Percentiles rank a stretch among this genome's conserved stretches.
Evolutionary conservation across 2,888 invertebrate species (phyloP).

Genomic region (Agonopterix alstromeriana): DNA sequence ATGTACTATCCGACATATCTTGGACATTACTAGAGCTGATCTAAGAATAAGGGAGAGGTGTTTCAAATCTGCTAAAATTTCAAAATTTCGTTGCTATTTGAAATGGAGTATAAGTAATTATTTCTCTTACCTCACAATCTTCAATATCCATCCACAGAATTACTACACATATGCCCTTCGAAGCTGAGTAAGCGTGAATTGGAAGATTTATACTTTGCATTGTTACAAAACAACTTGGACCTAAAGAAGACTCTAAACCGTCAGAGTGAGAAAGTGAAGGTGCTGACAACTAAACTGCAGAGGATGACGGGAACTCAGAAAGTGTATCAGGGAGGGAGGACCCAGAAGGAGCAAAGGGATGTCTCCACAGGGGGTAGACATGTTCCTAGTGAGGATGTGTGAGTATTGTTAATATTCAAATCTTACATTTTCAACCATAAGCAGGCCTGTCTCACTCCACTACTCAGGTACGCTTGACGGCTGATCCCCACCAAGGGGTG

Average conservation of each 20-base stretch:
- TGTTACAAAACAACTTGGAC: conserved; percentile 77
- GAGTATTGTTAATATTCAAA: conserved; percentile 10
- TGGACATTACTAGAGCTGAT: too few species aligned
- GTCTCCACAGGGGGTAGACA: conserved; percentile 36
- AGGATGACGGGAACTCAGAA: conserved; percentile 36
- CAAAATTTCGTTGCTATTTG: too few species aligned
- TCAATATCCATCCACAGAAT: background rate
- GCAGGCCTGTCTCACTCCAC: too few species aligned
- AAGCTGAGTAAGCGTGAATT: conserved; percentile 79
- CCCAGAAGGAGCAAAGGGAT: conserved; percentile 31
- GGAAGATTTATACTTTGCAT: conserved; percentile 79
- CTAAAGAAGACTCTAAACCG: conserved; percentile 78
- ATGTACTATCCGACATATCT: too few species aligned
- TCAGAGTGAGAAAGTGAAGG: conserved; percentile 72
- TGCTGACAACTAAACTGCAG: conserved; percentile 44
- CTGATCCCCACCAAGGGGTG: too few species aligned
- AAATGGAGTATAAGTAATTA: too few species aligned
- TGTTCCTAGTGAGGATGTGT: conserved; percentile 43
- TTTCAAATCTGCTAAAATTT: too few species aligned
- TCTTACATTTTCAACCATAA: too few species aligned
- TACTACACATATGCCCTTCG: conserved; percentile 39
- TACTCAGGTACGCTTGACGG: too few species aligned
- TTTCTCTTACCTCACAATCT: too few species aligned
- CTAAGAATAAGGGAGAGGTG: too few species aligned
- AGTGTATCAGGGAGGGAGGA: conserved; percentile 3